Conservation (phyloP, 2,888 invertebrate genomes). For the Peribatodes rhomboidaria region DNA sequence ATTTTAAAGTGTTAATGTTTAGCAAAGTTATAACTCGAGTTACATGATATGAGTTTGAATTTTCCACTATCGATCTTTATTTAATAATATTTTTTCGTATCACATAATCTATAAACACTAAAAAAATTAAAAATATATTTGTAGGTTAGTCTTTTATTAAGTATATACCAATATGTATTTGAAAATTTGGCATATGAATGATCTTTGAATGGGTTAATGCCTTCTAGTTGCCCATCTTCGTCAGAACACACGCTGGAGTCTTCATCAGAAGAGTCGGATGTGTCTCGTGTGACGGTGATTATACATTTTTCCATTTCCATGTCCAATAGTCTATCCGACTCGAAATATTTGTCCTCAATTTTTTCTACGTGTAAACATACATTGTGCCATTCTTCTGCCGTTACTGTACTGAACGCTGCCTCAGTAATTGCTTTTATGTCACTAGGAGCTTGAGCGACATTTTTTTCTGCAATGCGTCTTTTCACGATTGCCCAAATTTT, state of each 20-base stretch:
- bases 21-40: too few relatives aligned
- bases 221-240: slow-evolving; percentile 35
- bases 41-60: too few relatives aligned
- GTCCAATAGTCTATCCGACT: slow-evolving; percentile 30
- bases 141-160: slow-evolving; percentile 32
- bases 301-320: slow-evolving; percentile 32
- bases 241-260: slow-evolving; percentile 15
- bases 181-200: slow-evolving; percentile 37
- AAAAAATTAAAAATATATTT: slow-evolving; percentile 19
- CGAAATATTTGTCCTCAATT: slow-evolving; percentile 33
- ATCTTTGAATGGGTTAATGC: slow-evolving; percentile 34
- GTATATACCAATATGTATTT: slow-evolving; percentile 23
- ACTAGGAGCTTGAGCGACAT: slow-evolving; percentile 35
- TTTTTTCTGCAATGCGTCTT: slow-evolving; percentile 35
- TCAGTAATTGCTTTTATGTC: slow-evolving; percentile 32
- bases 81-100: neutral
- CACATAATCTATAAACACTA: neutral
- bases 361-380: slow-evolving; percentile 30
- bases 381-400: slow-evolving; percentile 37
- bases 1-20: too few relatives aligned
- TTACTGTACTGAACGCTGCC: slow-evolving; percentile 31
- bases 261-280: slow-evolving; percentile 33
- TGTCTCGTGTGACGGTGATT: slow-evolving; percentile 29
- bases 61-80: too few relatives aligned
- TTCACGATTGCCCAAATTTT: slow-evolving; percentile 35